Percentiles rank a stretch among this genome's conserved stretches.
Evolutionary conservation across 2,797 vertebrate species (phyloP).

Genomic region (Poecilia velifera): DNA sequence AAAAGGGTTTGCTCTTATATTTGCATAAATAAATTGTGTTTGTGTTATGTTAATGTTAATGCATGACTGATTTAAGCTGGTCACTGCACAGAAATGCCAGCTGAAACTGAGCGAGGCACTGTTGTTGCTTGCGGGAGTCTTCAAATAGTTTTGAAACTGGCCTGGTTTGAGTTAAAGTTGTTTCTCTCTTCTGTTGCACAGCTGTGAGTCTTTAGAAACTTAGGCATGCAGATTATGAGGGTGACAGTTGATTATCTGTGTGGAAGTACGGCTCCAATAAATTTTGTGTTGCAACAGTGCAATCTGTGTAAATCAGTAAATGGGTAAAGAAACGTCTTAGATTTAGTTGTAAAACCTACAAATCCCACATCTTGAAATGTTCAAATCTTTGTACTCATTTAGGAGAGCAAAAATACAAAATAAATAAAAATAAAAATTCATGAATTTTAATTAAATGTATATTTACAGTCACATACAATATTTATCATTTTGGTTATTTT

Average conservation of each 20-base stretch:
- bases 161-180: constrained; percentile 57
- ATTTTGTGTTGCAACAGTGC: constrained; percentile 2
- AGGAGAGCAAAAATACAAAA: neutral
- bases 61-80: constrained; percentile 14
- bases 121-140: neutral
- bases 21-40: neutral
- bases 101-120: neutral
- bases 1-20: constrained; percentile 24
- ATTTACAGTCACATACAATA: neutral
- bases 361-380: neutral
- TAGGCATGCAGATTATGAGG: constrained; percentile 18
- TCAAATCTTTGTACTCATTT: neutral
- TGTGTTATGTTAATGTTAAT: constrained; percentile 3
- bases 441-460: neutral
- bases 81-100: neutral
- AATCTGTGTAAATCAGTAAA: neutral
- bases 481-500: neutral
- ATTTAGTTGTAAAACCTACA: neutral
- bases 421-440: neutral
- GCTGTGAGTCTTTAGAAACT: constrained; percentile 34
- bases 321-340: neutral
- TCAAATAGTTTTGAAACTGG: constrained; percentile 14
- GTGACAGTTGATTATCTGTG: constrained; percentile 4
- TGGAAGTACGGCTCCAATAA: constrained; percentile 5
- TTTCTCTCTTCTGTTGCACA: constrained; percentile 14